A percentile compares a stretch with the other conserved stretches of the same genome.
These are phyloP conservation scores for Cactoblastis cactorum DNA, from an alignment of 2,888 invertebrate species.

Conservation along the genomic window DNA sequence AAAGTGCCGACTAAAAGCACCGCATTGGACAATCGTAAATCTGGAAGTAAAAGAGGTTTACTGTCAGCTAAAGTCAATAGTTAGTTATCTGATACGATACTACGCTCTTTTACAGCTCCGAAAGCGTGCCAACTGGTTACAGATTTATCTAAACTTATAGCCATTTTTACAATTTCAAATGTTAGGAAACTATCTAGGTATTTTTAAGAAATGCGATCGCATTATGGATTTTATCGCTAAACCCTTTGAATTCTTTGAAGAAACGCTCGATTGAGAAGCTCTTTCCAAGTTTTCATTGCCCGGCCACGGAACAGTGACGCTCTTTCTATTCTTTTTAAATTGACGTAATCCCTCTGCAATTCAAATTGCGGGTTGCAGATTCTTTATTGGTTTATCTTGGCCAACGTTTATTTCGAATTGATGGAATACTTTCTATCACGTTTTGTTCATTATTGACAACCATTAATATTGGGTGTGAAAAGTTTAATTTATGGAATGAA, in stretches of 20 bases:
- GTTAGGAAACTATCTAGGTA: neutral
- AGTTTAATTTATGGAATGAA: no score
- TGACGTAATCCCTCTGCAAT: neutral
- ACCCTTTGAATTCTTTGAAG: slow-evolving; percentile 8
- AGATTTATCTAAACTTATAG: slow-evolving; percentile 3
- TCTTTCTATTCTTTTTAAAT: slow-evolving; percentile 1
- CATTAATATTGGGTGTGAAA: no score
- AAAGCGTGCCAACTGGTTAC: slow-evolving; percentile 6
- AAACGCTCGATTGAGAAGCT: neutral
- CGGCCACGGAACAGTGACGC: neutral
- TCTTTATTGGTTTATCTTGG: neutral
- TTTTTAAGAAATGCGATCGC: slow-evolving; percentile 6
- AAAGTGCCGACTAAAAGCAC: slow-evolving; percentile 19
- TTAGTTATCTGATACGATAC: slow-evolving; percentile 11
- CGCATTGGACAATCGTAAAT: slow-evolving; percentile 25
- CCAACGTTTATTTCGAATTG: neutral
- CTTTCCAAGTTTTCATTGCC: slow-evolving; percentile 2
- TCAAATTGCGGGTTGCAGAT: neutral
- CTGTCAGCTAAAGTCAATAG: slow-evolving; percentile 9
- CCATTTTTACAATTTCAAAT: slow-evolving; percentile 4
- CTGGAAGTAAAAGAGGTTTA: slow-evolving; percentile 21
- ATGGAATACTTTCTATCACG: no score
- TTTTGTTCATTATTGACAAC: no score
- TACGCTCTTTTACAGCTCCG: slow-evolving; percentile 5
- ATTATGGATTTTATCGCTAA: slow-evolving; percentile 7